Percentiles rank a stretch among this genome's conserved stretches.
Evolutionary conservation across 2,797 vertebrate genomes (phyloP).

Genomic region (Trachurus trachurus): DNA sequence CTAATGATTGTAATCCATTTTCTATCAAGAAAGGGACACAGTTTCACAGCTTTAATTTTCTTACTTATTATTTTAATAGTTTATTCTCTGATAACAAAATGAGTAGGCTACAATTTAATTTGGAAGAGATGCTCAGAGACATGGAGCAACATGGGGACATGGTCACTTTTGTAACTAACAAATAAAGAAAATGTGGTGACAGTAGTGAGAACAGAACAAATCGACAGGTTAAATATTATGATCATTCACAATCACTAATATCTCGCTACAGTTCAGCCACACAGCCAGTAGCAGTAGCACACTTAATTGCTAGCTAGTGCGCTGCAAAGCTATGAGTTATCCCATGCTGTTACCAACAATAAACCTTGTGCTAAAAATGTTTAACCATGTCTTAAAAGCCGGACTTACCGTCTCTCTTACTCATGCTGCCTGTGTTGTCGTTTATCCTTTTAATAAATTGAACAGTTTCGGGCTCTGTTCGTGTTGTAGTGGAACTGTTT

Average conservation of each 20-base stretch:
- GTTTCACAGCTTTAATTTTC: neutral
- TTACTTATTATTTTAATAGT: no score
- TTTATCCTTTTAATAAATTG: neutral
- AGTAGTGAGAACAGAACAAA: neutral
- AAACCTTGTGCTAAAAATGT: neutral
- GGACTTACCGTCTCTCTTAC: constrained; percentile 75
- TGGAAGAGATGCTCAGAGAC: neutral
- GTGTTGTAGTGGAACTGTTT: neutral
- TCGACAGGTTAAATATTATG: neutral
- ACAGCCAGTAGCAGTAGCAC: neutral
- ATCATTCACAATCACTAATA: no score
- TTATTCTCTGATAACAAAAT: neutral
- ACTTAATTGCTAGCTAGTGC: neutral
- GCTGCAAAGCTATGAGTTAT: neutral
- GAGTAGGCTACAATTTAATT: no score
- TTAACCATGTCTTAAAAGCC: neutral
- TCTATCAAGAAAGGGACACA: neutral
- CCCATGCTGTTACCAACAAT: neutral
- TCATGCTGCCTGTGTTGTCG: constrained; percentile 64
- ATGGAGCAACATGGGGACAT: neutral
- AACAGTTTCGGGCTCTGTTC: neutral
- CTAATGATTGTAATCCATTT: neutral
- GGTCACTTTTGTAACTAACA: no score
- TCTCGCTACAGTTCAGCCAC: neutral
- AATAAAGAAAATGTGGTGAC: neutral